These are phyloP conservation scores for Lethenteron camtschaticum DNA, from an alignment of 2,113 vertebrate genomes.

Conservation along the genomic window DNA sequence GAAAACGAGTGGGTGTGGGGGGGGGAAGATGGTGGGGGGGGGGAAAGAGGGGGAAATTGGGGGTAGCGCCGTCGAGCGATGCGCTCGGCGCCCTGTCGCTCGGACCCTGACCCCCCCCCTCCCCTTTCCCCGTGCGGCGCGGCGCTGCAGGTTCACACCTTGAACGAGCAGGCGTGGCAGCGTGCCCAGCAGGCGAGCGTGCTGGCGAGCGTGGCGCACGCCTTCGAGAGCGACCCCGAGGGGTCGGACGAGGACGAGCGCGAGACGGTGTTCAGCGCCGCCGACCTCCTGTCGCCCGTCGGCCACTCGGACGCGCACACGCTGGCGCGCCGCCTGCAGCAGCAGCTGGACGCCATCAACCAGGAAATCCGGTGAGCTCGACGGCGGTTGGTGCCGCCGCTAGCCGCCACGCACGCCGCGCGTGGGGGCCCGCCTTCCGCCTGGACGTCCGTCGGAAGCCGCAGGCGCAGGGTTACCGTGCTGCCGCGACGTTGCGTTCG, in stretches of 20 bases:
- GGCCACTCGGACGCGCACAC: slow-evolving; percentile 75
- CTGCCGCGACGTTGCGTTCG: no score
- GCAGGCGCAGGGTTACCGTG: no score
- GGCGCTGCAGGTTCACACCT: slow-evolving; percentile 19
- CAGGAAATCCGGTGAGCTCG: slow-evolving; percentile 63
- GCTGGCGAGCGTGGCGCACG: slow-evolving; percentile 32
- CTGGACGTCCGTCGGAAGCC: no score
- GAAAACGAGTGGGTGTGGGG: no score
- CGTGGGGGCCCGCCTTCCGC: no score
- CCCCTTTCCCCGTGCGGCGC: no score
- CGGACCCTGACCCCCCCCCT: no score
- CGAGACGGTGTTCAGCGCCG: slow-evolving; percentile 40
- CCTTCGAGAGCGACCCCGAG: slow-evolving; percentile 40
- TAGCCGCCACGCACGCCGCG: no score
- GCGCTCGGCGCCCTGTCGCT: no score
- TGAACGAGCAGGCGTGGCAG: slow-evolving; percentile 42
- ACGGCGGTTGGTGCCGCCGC: background rate
- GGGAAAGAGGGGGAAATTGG: no score
- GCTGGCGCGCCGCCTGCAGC: slow-evolving; percentile 67
- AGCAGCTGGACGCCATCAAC: slow-evolving; percentile 75
- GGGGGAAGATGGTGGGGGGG: no score
- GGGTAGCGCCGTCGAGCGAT: no score
- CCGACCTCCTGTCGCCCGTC: slow-evolving; percentile 51
- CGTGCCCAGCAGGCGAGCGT: slow-evolving; percentile 30
- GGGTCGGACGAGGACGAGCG: slow-evolving; percentile 58